Conservation (phyloP, 1,140 invertebrate species). For the Melipona quadrifasciata region DNA sequence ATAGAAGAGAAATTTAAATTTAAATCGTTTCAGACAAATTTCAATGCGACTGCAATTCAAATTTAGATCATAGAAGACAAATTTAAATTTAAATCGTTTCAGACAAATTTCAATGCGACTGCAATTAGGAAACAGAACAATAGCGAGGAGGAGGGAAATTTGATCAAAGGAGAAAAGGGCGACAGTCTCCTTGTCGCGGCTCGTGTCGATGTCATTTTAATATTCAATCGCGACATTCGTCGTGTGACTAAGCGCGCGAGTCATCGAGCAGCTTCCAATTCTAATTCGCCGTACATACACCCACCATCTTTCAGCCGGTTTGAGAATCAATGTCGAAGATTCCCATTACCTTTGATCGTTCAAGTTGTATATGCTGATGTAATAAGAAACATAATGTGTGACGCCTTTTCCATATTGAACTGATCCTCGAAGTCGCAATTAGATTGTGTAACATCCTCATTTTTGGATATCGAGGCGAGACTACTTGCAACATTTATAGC, state of each 20-base stretch:
- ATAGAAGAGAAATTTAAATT: too few species aligned
- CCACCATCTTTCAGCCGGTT: conserved; percentile 26
- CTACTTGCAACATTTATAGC: background rate
- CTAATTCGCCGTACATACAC: conserved; percentile 49
- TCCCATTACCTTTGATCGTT: conserved; percentile 24
- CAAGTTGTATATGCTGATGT: background rate
- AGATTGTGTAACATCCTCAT: background rate
- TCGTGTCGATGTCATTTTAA: conserved; percentile 46
- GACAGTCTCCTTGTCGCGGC: background rate
- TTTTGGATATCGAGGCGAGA: background rate
- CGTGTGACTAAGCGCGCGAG: conserved; percentile 57
- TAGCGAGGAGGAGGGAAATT: background rate
- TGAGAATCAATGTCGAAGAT: conserved; percentile 36
- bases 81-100: too few species aligned
- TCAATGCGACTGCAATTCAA: too few species aligned
- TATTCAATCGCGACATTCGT: conserved; percentile 59
- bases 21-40: too few species aligned
- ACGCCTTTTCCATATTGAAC: background rate
- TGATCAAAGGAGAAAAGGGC: background rate
- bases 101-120: too few species aligned
- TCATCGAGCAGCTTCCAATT: conserved; percentile 56
- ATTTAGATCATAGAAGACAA: too few species aligned
- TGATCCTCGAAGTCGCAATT: background rate
- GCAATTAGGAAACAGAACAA: background rate
- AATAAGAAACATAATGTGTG: background rate